Percentiles rank a stretch among this genome's conserved stretches.
Conservation (phyloP, 2,888 invertebrate species). For the Polydrusus cervinus region DNA sequence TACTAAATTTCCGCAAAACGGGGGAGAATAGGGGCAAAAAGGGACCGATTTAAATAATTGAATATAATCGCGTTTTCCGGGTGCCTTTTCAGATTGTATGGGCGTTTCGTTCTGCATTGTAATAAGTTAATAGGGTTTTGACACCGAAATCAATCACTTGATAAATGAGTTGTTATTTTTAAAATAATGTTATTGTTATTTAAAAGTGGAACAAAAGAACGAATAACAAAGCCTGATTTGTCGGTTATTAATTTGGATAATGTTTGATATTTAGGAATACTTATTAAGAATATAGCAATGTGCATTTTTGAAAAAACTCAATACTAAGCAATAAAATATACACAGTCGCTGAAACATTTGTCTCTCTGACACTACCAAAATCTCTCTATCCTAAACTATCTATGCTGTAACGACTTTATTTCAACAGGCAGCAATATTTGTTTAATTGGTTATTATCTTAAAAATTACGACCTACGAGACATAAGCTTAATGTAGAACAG, state of each 20-base stretch:
- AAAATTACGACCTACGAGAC: too few species aligned
- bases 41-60: conserved; percentile 41
- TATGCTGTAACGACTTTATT: too few species aligned
- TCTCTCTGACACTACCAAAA: too few species aligned
- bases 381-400: too few species aligned
- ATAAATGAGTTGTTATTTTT: conserved; percentile 35
- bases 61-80: conserved; percentile 47
- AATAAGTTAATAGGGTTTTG: conserved; percentile 44
- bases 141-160: conserved; percentile 39
- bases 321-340: neutral
- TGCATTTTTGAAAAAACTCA: neutral
- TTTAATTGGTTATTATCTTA: too few species aligned
- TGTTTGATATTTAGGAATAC: neutral
- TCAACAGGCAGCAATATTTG: too few species aligned
- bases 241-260: conserved; percentile 1
- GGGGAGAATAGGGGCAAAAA: conserved; percentile 21
- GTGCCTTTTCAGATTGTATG: conserved; percentile 32
- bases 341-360: too few species aligned
- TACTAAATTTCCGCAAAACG: conserved; percentile 4
- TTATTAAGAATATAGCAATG: neutral
- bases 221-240: conserved; percentile 17
- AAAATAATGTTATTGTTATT: conserved; percentile 18
- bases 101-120: conserved; percentile 35
- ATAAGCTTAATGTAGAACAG: too few species aligned
- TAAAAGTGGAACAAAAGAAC: conserved; percentile 23